Evolutionary conservation across 2,797 vertebrate species (phyloP).

Genomic region (Phylloscopus collybita): DNA sequence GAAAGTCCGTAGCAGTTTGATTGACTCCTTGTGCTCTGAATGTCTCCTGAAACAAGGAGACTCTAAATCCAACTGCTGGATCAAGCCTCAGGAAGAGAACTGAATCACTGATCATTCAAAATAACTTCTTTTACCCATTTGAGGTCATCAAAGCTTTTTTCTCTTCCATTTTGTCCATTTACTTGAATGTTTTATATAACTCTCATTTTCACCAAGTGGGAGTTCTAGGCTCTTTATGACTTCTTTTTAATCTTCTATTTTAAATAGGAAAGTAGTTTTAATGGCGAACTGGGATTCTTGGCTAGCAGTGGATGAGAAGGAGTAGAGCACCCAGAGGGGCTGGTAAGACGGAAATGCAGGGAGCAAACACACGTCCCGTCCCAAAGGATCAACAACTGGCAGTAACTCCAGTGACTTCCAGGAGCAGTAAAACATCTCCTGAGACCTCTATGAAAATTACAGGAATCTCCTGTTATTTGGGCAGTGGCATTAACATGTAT

Average conservation of each 20-base stretch:
- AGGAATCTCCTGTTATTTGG: not conserved
- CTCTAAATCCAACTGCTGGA: not conserved
- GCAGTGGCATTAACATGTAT: not conserved
- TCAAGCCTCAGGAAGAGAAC: not conserved
- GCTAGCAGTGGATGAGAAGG: not conserved
- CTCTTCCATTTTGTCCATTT: not conserved
- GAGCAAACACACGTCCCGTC: not conserved
- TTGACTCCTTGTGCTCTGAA: not conserved
- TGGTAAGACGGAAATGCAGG: not conserved
- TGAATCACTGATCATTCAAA: not conserved
- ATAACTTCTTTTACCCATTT: not conserved
- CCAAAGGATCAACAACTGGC: not conserved
- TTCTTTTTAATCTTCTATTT: slow-evolving; percentile 6
- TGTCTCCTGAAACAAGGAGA: accelerated
- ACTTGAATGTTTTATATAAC: not conserved
- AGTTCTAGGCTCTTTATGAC: not conserved
- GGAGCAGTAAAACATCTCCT: not conserved
- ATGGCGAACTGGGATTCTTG: not conserved
- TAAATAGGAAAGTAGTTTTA: not conserved
- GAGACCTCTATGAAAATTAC: not conserved
- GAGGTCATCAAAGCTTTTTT: slow-evolving; percentile 5
- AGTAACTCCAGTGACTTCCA: not conserved
- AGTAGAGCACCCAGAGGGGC: not conserved
- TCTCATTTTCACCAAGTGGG: not conserved
- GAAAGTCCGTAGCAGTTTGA: not conserved